Evolutionary conservation across 2,797 vertebrate species (phyloP).

Genomic region (Syngnathus acus): DNA sequence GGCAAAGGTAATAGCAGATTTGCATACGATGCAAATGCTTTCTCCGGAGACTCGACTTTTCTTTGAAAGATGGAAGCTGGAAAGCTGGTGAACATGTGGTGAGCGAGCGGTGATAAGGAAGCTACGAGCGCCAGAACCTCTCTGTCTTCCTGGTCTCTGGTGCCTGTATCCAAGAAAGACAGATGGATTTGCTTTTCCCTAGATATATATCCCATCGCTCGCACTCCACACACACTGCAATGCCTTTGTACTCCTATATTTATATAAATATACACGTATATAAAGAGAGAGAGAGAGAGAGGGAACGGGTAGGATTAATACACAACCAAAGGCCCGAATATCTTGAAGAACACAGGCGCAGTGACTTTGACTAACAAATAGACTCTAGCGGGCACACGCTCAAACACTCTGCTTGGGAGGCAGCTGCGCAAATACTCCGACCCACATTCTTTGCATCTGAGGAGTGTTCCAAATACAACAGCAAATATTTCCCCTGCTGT

Average conservation of each 20-base stretch:
- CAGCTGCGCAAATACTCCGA: constrained; percentile 65
- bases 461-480: constrained; percentile 56
- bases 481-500: constrained; percentile 70
- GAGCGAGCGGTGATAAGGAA: constrained; percentile 16
- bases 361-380: constrained; percentile 63
- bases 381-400: constrained; percentile 52
- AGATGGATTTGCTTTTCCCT: constrained; percentile 65
- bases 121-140: constrained; percentile 44
- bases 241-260: not conserved
- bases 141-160: constrained; percentile 62
- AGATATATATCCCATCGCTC: constrained; percentile 39
- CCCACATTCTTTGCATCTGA: constrained; percentile 59
- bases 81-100: constrained; percentile 58
- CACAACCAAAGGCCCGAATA: constrained; percentile 48
- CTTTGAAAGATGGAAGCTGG: constrained; percentile 31
- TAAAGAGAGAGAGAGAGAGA: constrained; percentile 26
- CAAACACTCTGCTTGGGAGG: constrained; percentile 53
- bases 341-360: constrained; percentile 46
- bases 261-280: constrained; percentile 17
- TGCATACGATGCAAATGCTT: constrained; percentile 27
- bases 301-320: constrained; percentile 32
- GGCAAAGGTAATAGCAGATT: constrained; percentile 16
- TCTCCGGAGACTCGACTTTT: constrained; percentile 18
- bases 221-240: not conserved
- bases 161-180: constrained; percentile 63